Base-by-base conservation (phyloP, 2,797 vertebrate species). In the Acanthis flammea region DNA sequence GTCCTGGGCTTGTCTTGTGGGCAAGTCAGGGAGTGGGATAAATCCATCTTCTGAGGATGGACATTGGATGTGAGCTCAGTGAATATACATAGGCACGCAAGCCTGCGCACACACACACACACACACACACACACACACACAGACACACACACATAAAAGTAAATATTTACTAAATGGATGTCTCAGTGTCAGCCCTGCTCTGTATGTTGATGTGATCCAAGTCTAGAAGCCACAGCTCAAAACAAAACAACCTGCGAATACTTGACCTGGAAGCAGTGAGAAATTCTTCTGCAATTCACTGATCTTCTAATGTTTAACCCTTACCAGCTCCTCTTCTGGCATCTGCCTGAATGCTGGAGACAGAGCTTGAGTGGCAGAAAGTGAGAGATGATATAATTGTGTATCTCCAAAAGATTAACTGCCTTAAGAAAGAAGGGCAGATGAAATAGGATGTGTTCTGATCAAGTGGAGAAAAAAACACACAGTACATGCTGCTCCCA, bases 191-290 rank as follows among this genome's bases (percentile, higher is more conserved):
- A 71, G 58, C 41, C 62, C 42, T 61, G 85, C 76, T 90, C 41
- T 30, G 70, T 76, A 21, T 66, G 79, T 86, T 92, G 89, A 87
- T 79, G 82, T 83, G 83, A 96, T 95, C 65, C 86, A 86, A 78
- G 41, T 78, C 88, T 80, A 79, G 81, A 96, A 95, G 94, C 77
- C 55, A 35, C 80, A 81, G 81, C 92, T 74, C 86, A 93, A 96
- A 97, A 97, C 93, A 94, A 94, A 96, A 88, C 83, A 95, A 94
- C 80, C 95, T 96, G 80, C 78, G 94, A 92, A 93, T 60, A 83
- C 92, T 80, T 89, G 86, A 90, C 67, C 90, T 96, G 79, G 81
- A 96, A 96, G 88, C 53, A 90, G 77, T 60, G 79, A 79, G 83
- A 94, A 94, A 92, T 92, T 54, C 50, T 86, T 88, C 33, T 57